These are phyloP conservation scores for Menidia beryllina DNA, from an alignment of 2,113 vertebrate genomes.

Conservation along the genomic window DNA sequence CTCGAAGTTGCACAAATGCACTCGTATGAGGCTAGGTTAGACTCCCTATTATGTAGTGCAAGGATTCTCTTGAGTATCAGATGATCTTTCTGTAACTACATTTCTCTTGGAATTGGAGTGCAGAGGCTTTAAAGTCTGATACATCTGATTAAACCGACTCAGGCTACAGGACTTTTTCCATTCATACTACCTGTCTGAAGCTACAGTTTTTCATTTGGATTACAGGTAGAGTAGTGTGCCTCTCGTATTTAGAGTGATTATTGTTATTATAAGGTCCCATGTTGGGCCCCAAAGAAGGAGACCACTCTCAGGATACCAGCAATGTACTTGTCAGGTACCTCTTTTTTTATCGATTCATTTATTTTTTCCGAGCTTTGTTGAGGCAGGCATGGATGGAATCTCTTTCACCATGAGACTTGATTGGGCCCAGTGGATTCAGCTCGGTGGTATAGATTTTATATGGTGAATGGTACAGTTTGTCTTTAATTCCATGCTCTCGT, in stretches of 20 bases:
- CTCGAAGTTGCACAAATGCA: slow-evolving; percentile 17
- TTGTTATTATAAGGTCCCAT: slow-evolving; percentile 30
- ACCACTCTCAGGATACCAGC: slow-evolving; percentile 29
- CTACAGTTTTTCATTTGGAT: slow-evolving; percentile 25
- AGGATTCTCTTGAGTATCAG: slow-evolving; percentile 64
- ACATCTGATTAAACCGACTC: slow-evolving; percentile 55
- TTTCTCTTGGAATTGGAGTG: slow-evolving; percentile 61
- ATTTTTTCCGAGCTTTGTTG: slow-evolving; percentile 2
- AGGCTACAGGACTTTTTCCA: slow-evolving; percentile 22
- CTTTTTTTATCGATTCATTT: slow-evolving; percentile 2
- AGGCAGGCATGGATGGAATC: slow-evolving; percentile 28
- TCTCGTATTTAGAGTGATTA: slow-evolving; percentile 31
- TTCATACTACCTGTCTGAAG: slow-evolving; percentile 42
- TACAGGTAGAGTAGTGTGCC: slow-evolving; percentile 28
- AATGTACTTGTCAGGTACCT: slow-evolving; percentile 14
- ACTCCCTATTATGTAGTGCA: slow-evolving; percentile 64
- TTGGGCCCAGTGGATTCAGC: slow-evolving; percentile 41
- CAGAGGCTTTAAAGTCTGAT: slow-evolving; percentile 46
- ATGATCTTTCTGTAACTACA: slow-evolving; percentile 70
- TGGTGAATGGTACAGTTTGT: slow-evolving; percentile 48
- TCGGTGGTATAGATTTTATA: slow-evolving; percentile 57
- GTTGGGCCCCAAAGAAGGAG: slow-evolving; percentile 23
- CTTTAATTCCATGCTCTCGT: slow-evolving; percentile 37
- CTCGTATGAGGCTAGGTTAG: slow-evolving; percentile 55
- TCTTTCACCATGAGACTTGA: slow-evolving; percentile 47